These are phyloP conservation scores for Spinibarbus caldwelli DNA, from an alignment of 2,797 vertebrate species.

Conservation along the genomic window DNA sequence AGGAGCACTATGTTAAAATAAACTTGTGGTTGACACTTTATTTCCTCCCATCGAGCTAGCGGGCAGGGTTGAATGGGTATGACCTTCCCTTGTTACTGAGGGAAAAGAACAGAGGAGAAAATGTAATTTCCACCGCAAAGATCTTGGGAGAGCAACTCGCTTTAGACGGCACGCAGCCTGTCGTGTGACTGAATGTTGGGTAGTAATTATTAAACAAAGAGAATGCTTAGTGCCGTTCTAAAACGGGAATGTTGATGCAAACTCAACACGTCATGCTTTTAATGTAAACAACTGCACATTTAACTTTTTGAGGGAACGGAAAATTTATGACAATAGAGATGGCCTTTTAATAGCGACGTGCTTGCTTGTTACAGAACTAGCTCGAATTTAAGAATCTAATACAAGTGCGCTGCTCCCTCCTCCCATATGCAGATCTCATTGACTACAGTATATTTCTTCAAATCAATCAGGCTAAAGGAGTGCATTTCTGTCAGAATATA, in stretches of 20 bases:
- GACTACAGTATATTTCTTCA: slow-evolving; percentile 31
- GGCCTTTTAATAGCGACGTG: background rate
- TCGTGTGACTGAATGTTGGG: background rate
- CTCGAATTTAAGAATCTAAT: background rate
- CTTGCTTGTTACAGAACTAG: background rate
- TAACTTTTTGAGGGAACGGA: background rate
- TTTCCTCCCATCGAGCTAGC: slow-evolving; percentile 53
- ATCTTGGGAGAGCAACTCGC: slow-evolving; percentile 34
- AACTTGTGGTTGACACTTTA: slow-evolving; percentile 48
- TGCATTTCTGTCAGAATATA: slow-evolving; percentile 31
- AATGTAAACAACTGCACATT: slow-evolving; percentile 16
- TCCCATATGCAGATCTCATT: slow-evolving; percentile 18
- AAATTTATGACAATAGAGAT: background rate
- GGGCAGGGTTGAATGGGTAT: slow-evolving; percentile 45
- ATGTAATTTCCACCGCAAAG: slow-evolving; percentile 28
- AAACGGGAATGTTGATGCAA: slow-evolving; percentile 23
- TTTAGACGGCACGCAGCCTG: slow-evolving; percentile 28
- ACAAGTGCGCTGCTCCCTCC: background rate
- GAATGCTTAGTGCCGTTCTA: slow-evolving; percentile 15
- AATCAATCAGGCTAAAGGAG: slow-evolving; percentile 27
- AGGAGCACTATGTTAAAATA: slow-evolving; percentile 58
- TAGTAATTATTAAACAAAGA: slow-evolving; percentile 41
- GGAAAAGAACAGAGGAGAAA: slow-evolving; percentile 47
- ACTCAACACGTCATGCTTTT: background rate
- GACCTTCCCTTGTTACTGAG: slow-evolving; percentile 43